A percentile compares a stretch with the other conserved stretches of the same genome.
Conservation (phyloP, 2,888 invertebrate genomes). For the Drosophila anomelani region DNA sequence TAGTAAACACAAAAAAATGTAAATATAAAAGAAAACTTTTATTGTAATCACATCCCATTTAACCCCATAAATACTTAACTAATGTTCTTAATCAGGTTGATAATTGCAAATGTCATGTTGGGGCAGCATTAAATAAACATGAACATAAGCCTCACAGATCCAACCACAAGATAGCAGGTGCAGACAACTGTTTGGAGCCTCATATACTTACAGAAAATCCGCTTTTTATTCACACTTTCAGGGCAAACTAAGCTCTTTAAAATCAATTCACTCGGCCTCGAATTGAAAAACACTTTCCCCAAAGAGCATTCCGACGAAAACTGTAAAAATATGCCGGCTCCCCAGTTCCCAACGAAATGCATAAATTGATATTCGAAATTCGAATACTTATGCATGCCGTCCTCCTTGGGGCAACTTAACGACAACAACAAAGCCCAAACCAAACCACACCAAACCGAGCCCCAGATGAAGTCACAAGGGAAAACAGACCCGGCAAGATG, state of each 20-base stretch:
- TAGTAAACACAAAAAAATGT: conserved; percentile 1
- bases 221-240: conserved; percentile 29
- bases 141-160: conserved; percentile 20
- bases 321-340: conserved; percentile 57
- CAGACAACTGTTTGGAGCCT: conserved; percentile 9
- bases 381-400: conserved; percentile 59
- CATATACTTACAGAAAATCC: not conserved
- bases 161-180: conserved; percentile 24
- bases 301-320: conserved; percentile 27
- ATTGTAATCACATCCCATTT: not conserved
- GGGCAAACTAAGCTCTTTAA: conserved; percentile 16
- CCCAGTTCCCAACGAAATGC: conserved; percentile 50
- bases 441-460: conserved; percentile 25
- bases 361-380: conserved; percentile 76
- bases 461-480: conserved; percentile 50
- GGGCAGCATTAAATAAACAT: conserved; percentile 20
- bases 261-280: conserved; percentile 22
- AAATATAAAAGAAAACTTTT: conserved; percentile 14
- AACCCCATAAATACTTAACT: conserved; percentile 23
- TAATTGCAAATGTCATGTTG: conserved; percentile 21
- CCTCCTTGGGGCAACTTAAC: conserved; percentile 27
- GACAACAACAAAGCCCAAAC: conserved; percentile 28
- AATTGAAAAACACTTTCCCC: conserved; percentile 61
- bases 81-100: conserved; percentile 30
- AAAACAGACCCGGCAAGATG: conserved; percentile 35